These are phyloP conservation scores for Micromys minutus DNA, from an alignment of 2,113 vertebrate species.

Conservation along the genomic window DNA sequence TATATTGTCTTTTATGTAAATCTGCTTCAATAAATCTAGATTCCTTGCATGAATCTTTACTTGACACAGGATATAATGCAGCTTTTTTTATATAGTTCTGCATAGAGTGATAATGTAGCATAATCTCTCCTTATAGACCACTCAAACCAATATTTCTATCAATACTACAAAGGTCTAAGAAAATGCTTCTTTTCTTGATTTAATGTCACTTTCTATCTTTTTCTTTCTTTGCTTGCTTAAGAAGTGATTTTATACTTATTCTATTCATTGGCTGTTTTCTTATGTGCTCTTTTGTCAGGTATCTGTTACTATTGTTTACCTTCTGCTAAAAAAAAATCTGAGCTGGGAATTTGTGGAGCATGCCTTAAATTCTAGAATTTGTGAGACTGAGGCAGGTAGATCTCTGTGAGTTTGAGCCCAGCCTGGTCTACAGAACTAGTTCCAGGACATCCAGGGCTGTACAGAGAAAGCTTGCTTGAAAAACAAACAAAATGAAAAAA, in stretches of 20 bases:
- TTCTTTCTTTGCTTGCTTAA: neutral
- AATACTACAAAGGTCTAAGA: neutral
- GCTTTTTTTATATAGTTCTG: neutral
- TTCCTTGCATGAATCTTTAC: neutral
- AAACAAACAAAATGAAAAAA: neutral
- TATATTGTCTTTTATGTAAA: neutral
- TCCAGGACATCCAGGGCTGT: neutral
- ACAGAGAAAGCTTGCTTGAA: neutral
- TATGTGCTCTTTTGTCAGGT: neutral
- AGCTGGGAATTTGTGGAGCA: neutral
- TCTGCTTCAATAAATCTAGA: neutral
- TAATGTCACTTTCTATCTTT: too few relatives aligned
- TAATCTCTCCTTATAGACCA: neutral
- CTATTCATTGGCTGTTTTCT: neutral
- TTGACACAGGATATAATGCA: neutral
- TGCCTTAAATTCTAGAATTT: neutral
- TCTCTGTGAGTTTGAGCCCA: neutral
- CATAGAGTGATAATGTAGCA: neutral
- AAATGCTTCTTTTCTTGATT: neutral
- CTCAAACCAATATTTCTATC: too few relatives aligned
- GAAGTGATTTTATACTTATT: too few relatives aligned
- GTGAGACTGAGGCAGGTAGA: neutral
- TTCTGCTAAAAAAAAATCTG: neutral
- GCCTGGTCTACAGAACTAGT: neutral
- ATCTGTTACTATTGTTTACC: neutral